Base-by-base conservation (phyloP, 2,113 vertebrate species). In the Toxostoma redivivum region DNA sequence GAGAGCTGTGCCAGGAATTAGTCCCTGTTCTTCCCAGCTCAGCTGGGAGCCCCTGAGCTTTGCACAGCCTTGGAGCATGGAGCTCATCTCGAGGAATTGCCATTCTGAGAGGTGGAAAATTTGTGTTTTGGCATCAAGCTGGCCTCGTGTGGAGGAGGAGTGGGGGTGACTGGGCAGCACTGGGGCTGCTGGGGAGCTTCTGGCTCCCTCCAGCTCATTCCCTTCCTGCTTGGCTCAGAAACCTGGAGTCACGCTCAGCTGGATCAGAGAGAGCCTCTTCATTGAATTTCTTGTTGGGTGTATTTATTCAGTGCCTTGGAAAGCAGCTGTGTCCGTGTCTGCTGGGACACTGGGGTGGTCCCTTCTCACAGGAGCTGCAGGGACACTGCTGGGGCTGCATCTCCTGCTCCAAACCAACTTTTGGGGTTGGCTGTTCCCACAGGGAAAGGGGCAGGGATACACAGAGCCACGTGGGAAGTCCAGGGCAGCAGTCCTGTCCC, bases 321-420 rank as follows among this genome's bases (percentile, higher is more conserved):
- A 11, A 86, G 67, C 57, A 35, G 9, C 61, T 50, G 47, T 38
- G 10, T 14, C 35, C 4, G 0, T 15, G 40, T 20, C 35, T 44
- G 10, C 3, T 0, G 7, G 60, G 85, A 51, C 61, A 56, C 57
- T 20, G 2, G 20, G 73, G 44, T 33, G 7, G 23, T 17, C 12
- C 19, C 35, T 23, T 5, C 13, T 4, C 1, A 2, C 0, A 2
- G 71, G 42, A 4, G 28, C 70, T 19, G 85, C 11, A 0, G 8
- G 45, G 45, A 7, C 47, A 50, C 6, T 50, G 48, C 3, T 15
- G 35, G 35, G 45, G 57, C 57, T 80, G 40, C 1, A 13, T 20
- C 38, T 54, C 18, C 85, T 38, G 44, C 66, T 27, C n/a, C 64
- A 38, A 3, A 14, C 15, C 3, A 4, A 12, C 40, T 44, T 37